phyloP scores from a whole-genome alignment of 2,113 vertebrate species.

The Scatophagus argus region DNA sequence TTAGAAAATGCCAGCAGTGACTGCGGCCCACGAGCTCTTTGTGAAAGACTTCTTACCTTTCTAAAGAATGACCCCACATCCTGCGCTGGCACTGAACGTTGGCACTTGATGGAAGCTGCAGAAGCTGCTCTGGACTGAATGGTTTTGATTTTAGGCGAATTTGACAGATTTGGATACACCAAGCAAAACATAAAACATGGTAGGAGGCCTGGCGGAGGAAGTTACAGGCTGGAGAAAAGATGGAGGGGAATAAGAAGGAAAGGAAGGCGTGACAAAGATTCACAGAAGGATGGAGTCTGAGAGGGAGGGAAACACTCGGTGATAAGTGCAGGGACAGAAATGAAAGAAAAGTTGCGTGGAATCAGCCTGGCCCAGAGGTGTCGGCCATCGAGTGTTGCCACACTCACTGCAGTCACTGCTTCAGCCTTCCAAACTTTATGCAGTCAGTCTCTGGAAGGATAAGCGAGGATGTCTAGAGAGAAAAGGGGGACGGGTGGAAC shows the following conservation, averaged over 20 bases:
- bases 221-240: neutral
- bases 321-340: neutral
- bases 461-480: neutral
- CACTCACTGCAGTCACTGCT: neutral
- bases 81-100: neutral
- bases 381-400: no score
- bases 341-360: neutral
- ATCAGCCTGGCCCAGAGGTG: no score
- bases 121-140: neutral
- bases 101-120: neutral
- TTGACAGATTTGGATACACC: constrained; percentile 11
- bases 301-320: neutral
- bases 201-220: neutral
- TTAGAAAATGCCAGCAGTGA: neutral
- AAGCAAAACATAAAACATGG: neutral
- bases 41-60: neutral
- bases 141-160: neutral
- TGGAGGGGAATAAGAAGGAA: neutral
- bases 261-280: neutral
- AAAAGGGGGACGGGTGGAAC: constrained; percentile 34
- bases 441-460: neutral
- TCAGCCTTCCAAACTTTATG: neutral
- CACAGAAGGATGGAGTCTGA: neutral
- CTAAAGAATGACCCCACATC: neutral
- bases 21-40: neutral